A percentile compares a stretch with the other conserved stretches of the same genome.
Evolutionary conservation across 1,140 invertebrate genomes (phyloP).

Genomic region (Coboldia fuscipes): DNA sequence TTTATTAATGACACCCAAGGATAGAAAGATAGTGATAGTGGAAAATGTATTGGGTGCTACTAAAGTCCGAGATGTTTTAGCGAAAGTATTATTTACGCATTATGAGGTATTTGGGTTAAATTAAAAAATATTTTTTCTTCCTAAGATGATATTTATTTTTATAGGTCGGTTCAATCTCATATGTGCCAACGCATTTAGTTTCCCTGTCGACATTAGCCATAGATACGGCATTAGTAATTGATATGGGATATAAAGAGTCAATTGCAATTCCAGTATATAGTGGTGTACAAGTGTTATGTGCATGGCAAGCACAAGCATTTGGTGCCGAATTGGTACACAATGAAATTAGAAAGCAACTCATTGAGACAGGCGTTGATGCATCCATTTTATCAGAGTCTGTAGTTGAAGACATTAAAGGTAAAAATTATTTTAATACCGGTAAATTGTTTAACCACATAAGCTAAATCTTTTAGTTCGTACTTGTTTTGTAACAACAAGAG

Average conservation of each 20-base stretch:
- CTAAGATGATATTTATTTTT: conserved; percentile 9
- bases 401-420: conserved; percentile 47
- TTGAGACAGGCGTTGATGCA: conserved; percentile 21
- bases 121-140: background rate
- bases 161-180: conserved; percentile 39
- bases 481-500: conserved; percentile 63
- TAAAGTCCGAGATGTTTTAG: conserved; percentile 61
- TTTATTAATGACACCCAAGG: conserved; percentile 78
- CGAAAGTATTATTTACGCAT: conserved; percentile 77
- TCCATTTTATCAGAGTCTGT: conserved; percentile 26
- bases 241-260: conserved; percentile 70
- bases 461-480: conserved; percentile 27
- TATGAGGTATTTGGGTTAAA: conserved; percentile 49
- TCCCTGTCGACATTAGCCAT: conserved; percentile 52
- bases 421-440: conserved; percentile 3
- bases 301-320: conserved; percentile 54
- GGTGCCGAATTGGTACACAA: conserved; percentile 42
- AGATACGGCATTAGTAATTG: conserved; percentile 59
- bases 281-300: conserved; percentile 60
- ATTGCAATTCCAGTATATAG: conserved; percentile 63
- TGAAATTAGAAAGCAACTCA: conserved; percentile 23
- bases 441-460: conserved; percentile 2
- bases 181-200: conserved; percentile 62
- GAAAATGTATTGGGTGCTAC: conserved; percentile 74
- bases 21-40: conserved; percentile 70